Conservation (phyloP, 2,888 invertebrate genomes). For the Eurytoma adleriae region DNA sequence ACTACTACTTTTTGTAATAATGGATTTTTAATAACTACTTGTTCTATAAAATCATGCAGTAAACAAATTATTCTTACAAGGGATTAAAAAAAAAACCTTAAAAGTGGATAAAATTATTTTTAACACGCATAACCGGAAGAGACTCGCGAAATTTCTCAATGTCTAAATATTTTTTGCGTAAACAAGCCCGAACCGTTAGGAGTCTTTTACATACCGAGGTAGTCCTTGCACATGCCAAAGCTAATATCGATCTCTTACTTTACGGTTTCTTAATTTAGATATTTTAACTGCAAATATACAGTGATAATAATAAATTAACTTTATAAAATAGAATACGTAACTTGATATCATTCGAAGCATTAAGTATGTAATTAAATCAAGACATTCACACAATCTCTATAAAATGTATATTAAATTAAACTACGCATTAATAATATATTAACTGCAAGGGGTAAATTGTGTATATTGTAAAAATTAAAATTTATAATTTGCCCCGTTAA, state of each 20-base stretch:
- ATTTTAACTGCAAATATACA: not conserved
- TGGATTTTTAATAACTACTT: not conserved
- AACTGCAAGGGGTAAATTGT: no score
- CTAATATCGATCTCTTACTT: not conserved
- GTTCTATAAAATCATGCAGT: not conserved
- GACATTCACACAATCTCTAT: no score
- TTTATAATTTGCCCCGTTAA: no score
- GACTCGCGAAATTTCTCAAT: constrained; percentile 19
- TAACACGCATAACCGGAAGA: not conserved
- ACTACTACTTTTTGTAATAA: no score
- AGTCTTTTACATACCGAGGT: not conserved
- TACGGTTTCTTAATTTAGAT: not conserved
- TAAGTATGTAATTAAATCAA: no score
- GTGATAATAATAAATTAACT: no score
- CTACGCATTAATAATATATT: no score
- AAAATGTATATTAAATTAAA: no score
- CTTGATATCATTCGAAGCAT: no score
- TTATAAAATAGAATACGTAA: no score
- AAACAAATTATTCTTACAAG: not conserved
- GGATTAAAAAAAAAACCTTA: not conserved
- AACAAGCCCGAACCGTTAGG: constrained; percentile 16
- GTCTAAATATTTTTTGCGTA: constrained; percentile 33
- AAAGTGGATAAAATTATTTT: not conserved
- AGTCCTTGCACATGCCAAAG: constrained; percentile 29
- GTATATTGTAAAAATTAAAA: no score